These are phyloP conservation scores for Platerodrilus igneus DNA, from an alignment of 2,888 invertebrate species.

Conservation along the genomic window DNA sequence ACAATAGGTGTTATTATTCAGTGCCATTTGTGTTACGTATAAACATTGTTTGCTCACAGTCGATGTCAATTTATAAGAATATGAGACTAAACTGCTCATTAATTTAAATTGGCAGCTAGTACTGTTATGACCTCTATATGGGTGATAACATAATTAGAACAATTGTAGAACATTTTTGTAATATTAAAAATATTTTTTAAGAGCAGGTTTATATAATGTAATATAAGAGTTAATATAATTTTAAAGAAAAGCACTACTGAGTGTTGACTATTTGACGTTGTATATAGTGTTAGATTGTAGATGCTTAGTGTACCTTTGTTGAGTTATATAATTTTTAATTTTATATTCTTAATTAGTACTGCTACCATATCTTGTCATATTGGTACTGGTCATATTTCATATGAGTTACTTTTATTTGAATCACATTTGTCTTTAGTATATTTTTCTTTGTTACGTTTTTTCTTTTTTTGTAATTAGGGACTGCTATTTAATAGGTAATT, in stretches of 20 bases:
- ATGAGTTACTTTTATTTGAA: too few relatives aligned
- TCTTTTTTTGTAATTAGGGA: too few relatives aligned
- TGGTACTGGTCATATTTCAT: slow-evolving; percentile 48
- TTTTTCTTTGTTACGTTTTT: too few relatives aligned
- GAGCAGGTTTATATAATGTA: slow-evolving; percentile 44
- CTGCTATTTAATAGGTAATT: too few relatives aligned
- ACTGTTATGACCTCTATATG: too few relatives aligned
- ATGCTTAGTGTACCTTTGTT: slow-evolving; percentile 44
- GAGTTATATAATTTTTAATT: slow-evolving; percentile 31
- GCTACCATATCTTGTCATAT: slow-evolving; percentile 46
- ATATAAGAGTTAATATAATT: slow-evolving; percentile 41
- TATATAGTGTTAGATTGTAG: slow-evolving; percentile 41
- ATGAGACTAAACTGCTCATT: slow-evolving; percentile 7
- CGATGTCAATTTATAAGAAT: slow-evolving; percentile 26
- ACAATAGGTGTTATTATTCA: slow-evolving; percentile 23
- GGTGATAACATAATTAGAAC: slow-evolving; percentile 16
- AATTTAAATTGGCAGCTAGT: slow-evolving; percentile 26
- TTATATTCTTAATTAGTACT: slow-evolving; percentile 34
- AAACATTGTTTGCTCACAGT: slow-evolving; percentile 24
- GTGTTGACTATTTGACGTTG: slow-evolving; percentile 37
- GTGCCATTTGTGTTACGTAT: slow-evolving; percentile 27
- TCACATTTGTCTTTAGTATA: too few relatives aligned
- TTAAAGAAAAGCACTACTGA: slow-evolving; percentile 35
- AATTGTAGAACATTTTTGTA: slow-evolving; percentile 31
- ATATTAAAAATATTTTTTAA: slow-evolving; percentile 40